phyloP scores from a whole-genome alignment of 2,888 invertebrate species.

The Leptinotarsa rubiginosa region DNA sequence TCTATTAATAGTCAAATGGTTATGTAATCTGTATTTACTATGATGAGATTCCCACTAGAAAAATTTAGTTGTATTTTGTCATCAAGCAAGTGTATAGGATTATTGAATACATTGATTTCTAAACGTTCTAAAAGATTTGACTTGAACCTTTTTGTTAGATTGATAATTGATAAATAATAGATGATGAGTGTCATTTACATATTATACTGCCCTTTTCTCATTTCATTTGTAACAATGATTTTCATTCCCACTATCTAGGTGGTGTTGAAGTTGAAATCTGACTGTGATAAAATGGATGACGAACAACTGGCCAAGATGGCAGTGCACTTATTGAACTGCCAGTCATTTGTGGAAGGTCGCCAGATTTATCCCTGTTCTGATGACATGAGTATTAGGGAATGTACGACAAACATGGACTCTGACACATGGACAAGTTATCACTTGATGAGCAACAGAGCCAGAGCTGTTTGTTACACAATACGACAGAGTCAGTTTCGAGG shows the following conservation, averaged over 20 bases:
- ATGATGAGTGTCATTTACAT: not conserved
- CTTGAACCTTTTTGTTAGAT: too few relatives aligned
- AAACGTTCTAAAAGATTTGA: too few relatives aligned
- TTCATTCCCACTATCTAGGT: constrained; percentile 64
- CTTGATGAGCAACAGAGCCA: constrained; percentile 74
- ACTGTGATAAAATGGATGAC: constrained; percentile 72
- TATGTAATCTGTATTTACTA: too few relatives aligned
- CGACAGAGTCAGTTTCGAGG: constrained; percentile 75
- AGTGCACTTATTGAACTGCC: constrained; percentile 77
- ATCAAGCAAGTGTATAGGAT: too few relatives aligned
- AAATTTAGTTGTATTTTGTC: too few relatives aligned
- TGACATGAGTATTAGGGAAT: constrained; percentile 74
- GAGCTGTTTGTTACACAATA: constrained; percentile 76
- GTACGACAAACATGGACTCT: constrained; percentile 75
- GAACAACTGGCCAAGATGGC: constrained; percentile 76
- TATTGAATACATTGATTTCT: too few relatives aligned
- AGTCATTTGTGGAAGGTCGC: constrained; percentile 73
- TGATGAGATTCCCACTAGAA: not conserved
- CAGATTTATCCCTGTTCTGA: constrained; percentile 72
- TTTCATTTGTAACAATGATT: too few relatives aligned
- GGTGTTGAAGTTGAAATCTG: constrained; percentile 71
- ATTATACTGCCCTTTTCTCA: too few relatives aligned
- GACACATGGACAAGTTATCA: constrained; percentile 79
- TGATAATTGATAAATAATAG: not conserved
- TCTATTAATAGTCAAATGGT: too few relatives aligned